A percentile compares a stretch with the other conserved stretches of the same genome.
These are phyloP conservation scores for Cantharis rufa DNA, from an alignment of 2,888 invertebrate genomes.

Conservation along the genomic window DNA sequence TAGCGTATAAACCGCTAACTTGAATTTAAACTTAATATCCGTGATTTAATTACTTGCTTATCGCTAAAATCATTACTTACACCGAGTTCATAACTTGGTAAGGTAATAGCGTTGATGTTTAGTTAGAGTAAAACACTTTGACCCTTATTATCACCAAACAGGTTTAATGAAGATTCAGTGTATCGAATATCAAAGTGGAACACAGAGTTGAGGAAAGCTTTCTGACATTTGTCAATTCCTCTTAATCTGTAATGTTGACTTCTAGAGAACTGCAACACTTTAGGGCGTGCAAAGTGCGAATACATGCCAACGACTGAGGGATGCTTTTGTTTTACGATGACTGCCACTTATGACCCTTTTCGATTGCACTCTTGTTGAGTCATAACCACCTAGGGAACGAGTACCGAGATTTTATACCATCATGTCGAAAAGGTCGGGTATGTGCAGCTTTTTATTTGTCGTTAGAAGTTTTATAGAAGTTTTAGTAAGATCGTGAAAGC, in stretches of 20 bases:
- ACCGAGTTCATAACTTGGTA: neutral
- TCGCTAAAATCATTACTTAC: neutral
- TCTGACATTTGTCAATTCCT: conserved; percentile 16
- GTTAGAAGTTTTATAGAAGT: conserved; percentile 35
- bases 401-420: conserved; percentile 46
- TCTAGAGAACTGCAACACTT: conserved; percentile 34
- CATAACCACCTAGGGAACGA: conserved; percentile 48
- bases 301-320: conserved; percentile 40
- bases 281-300: conserved; percentile 34
- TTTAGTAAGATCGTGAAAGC: conserved; percentile 26
- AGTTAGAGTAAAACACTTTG: neutral
- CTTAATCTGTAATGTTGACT: conserved; percentile 24
- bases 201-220: neutral
- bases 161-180: conserved; percentile 1
- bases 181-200: conserved; percentile 1
- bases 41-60: neutral
- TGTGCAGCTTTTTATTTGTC: conserved; percentile 32
- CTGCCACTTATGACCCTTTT: conserved; percentile 45
- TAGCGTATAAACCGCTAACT: neutral
- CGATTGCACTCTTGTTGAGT: conserved; percentile 46
- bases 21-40: neutral
- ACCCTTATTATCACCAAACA: neutral
- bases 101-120: neutral
- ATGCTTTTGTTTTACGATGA: conserved; percentile 47
- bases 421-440: conserved; percentile 30